phyloP scores from a whole-genome alignment of 35 echinoderm and acorn worm species.

The Ophiothrix spiculata region DNA sequence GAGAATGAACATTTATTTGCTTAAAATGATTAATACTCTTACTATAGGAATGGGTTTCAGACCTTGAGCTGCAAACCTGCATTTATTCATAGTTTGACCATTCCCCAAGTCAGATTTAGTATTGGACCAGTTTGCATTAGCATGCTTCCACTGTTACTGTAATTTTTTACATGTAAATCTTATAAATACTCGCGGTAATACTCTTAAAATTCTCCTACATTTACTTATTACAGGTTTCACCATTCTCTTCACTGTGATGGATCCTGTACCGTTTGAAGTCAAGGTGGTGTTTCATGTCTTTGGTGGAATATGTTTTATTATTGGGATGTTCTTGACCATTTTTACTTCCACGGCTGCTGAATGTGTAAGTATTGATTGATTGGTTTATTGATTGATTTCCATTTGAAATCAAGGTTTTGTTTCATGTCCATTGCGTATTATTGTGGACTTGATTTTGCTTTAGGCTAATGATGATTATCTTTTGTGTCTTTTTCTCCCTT shows the following conservation, averaged over 20 bases:
- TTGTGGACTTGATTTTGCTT: too few species aligned
- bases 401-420: too few species aligned
- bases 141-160: too few species aligned
- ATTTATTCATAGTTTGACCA: background rate
- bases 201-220: background rate
- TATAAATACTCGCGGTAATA: background rate
- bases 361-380: constrained; percentile 90
- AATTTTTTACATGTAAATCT: background rate
- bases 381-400: too few species aligned
- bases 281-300: constrained; percentile 84
- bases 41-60: background rate
- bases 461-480: too few species aligned
- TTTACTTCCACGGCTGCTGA: constrained; percentile 71
- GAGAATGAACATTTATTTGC: background rate
- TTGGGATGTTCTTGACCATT: constrained; percentile 57
- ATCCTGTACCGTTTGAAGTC: constrained; percentile 91
- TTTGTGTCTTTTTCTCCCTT: too few species aligned
- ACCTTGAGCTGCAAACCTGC: background rate
- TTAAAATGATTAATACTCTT: background rate
- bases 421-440: too few species aligned
- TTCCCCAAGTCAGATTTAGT: background rate
- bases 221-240: constrained; percentile 63
- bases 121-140: too few species aligned
- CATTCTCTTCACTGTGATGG: constrained; percentile 79
- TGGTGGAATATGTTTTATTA: constrained; percentile 49